Conservation (phyloP, 2,888 invertebrate genomes). For the Caenorhabditis uteleia region DNA sequence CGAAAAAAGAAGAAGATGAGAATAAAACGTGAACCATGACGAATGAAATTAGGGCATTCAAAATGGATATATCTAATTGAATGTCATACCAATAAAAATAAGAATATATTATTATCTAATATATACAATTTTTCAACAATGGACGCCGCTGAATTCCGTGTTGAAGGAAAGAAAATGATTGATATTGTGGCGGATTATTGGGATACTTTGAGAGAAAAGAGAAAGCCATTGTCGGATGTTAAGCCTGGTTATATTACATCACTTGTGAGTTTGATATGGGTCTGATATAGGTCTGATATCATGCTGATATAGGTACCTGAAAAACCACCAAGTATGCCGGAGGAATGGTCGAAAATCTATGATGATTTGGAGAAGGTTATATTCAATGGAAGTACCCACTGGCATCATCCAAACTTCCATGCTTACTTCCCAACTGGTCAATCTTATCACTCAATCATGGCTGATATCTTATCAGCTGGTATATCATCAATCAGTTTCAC, state of each 20-base stretch:
- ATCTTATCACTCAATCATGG: slow-evolving; percentile 66
- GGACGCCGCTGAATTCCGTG: slow-evolving; percentile 87
- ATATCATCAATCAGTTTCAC: slow-evolving; percentile 64
- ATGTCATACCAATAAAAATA: no score
- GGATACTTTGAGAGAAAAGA: slow-evolving; percentile 1
- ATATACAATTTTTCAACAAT: no score
- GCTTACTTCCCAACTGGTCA: slow-evolving; percentile 68
- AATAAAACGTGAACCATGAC: no score
- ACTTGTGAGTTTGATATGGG: no score
- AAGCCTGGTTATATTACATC: no score
- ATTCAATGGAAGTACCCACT: slow-evolving; percentile 55
- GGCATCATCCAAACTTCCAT: slow-evolving; percentile 69
- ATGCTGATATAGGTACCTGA: no score
- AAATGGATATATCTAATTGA: no score
- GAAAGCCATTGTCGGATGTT: neutral
- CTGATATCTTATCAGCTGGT: slow-evolving; percentile 65
- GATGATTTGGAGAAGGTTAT: slow-evolving; percentile 75
- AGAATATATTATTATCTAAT: no score
- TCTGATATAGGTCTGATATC: no score
- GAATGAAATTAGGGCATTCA: no score
- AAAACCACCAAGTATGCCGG: slow-evolving; percentile 84
- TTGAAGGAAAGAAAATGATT: slow-evolving; percentile 89
- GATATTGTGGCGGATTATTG: slow-evolving; percentile 84
- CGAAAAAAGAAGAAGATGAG: no score
- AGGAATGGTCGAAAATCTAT: slow-evolving; percentile 84